Evolutionary conservation across 2,888 invertebrate genomes (phyloP).

Genomic region (Drosophila robusta): DNA sequence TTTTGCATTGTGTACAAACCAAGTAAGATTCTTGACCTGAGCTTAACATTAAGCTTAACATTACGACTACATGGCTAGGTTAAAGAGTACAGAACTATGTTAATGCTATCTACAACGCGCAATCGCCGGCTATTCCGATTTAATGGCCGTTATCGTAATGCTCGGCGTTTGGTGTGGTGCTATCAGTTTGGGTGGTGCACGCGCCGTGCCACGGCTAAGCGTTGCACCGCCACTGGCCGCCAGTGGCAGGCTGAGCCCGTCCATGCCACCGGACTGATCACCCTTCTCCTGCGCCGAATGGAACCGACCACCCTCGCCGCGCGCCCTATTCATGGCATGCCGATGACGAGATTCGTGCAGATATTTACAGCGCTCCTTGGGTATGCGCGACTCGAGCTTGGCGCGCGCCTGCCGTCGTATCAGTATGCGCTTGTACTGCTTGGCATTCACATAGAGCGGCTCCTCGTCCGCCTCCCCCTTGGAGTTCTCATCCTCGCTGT

Average conservation of each 20-base stretch:
- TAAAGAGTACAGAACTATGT: conserved; percentile 17
- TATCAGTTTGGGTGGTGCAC: conserved; percentile 83
- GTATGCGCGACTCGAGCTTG: conserved; percentile 97
- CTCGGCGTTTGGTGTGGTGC: conserved; percentile 84
- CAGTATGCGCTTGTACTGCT: conserved; percentile 98
- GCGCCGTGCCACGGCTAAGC: conserved; percentile 62
- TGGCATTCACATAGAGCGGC: conserved; percentile 98
- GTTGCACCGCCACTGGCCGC: conserved; percentile 63
- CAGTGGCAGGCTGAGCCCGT: conserved; percentile 51
- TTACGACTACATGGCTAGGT: conserved; percentile 13
- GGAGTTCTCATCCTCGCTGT: conserved; percentile 73
- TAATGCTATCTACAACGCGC: conserved; percentile 55
- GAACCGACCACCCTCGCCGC: conserved; percentile 98
- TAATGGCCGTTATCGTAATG: conserved; percentile 84
- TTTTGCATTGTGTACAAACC: conserved; percentile 45
- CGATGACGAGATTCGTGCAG: conserved; percentile 98
- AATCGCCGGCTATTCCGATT: conserved; percentile 62
- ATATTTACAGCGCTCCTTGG: conserved; percentile 98
- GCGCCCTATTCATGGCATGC: conserved; percentile 98
- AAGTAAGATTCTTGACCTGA: conserved; percentile 30
- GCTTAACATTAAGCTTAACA: conserved; percentile 41
- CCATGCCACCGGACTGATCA: conserved; percentile 59
- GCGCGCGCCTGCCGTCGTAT: conserved; percentile 97
- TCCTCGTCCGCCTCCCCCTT: conserved; percentile 91
- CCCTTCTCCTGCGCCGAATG: conserved; percentile 88